phyloP scores from a whole-genome alignment of 92 coral and sea anemone genomes.

The Siderastrea radians region DNA sequence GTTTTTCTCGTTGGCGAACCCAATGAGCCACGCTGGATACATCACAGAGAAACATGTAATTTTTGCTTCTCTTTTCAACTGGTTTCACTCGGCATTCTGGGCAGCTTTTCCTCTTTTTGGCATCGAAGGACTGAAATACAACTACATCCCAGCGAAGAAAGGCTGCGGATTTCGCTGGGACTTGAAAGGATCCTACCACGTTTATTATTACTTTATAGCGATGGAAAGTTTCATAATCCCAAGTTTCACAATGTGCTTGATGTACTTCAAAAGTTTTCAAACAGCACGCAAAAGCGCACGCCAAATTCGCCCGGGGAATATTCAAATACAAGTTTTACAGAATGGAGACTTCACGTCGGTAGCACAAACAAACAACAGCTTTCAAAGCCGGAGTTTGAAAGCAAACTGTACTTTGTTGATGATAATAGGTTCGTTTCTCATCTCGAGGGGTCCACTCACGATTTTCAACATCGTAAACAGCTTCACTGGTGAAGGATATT shows the following conservation, averaged over 20 bases:
- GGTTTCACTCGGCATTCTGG: constrained; percentile 80
- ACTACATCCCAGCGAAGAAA: constrained; percentile 56
- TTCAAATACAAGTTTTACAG: constrained; percentile 71
- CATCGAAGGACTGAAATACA: constrained; percentile 69
- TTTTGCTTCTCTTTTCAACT: constrained; percentile 40
- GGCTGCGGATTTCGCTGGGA: constrained; percentile 87
- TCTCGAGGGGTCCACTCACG: constrained; percentile 73
- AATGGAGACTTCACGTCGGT: constrained; percentile 87
- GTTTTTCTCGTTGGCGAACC: constrained; percentile 76
- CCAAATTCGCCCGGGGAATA: constrained; percentile 86
- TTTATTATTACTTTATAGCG: constrained; percentile 72
- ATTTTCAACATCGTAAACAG: constrained; percentile 66
- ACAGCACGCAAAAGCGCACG: constrained; percentile 85
- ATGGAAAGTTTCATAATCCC: constrained; percentile 77
- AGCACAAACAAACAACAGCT: constrained; percentile 47
- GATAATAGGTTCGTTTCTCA: constrained; percentile 79
- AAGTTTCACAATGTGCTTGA: constrained; percentile 59
- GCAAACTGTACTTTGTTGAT: constrained; percentile 67
- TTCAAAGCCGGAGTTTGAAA: constrained; percentile 55
- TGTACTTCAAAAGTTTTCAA: constrained; percentile 86
- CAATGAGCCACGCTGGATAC: constrained; percentile 83
- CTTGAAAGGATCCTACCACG: constrained; percentile 68
- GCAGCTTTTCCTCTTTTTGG: constrained; percentile 78
- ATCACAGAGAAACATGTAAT: constrained; percentile 63
- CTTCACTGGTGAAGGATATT: constrained; percentile 60